Evolutionary conservation across 2,113 vertebrate genomes (phyloP).

Genomic region (Fulica atra): DNA sequence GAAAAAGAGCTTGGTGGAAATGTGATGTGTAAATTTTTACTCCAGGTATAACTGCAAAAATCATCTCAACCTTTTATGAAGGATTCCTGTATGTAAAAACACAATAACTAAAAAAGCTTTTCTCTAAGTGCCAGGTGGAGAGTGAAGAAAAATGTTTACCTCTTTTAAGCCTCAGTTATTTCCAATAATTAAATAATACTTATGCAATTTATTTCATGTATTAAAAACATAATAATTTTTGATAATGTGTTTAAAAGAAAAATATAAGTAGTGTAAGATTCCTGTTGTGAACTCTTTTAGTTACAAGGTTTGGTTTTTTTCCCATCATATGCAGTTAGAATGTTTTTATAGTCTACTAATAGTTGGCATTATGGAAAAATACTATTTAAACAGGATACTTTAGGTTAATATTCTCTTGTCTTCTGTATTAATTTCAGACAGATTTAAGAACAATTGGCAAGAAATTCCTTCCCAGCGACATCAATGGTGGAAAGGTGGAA

Average conservation of each 20-base stretch:
- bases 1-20: neutral
- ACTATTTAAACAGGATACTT: neutral
- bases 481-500: conserved; percentile 93
- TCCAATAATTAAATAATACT: neutral
- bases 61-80: neutral
- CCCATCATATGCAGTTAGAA: neutral
- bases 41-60: neutral
- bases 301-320: neutral
- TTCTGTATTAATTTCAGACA: conserved; percentile 83
- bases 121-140: neutral
- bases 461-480: conserved; percentile 90
- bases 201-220: neutral
- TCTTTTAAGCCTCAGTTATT: neutral
- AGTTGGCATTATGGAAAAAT: neutral
- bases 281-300: neutral
- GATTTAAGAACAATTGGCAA: conserved; percentile 94
- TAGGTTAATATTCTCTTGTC: conserved; percentile 53
- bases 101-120: neutral
- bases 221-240: neutral
- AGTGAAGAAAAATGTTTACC: neutral
- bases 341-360: neutral
- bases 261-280: neutral
- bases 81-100: neutral
- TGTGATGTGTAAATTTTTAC: neutral
- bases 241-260: neutral